Percentiles rank a stretch among this genome's conserved stretches.
Evolutionary conservation across 1,140 invertebrate species (phyloP).

Genomic region (Drosophila cardini): DNA sequence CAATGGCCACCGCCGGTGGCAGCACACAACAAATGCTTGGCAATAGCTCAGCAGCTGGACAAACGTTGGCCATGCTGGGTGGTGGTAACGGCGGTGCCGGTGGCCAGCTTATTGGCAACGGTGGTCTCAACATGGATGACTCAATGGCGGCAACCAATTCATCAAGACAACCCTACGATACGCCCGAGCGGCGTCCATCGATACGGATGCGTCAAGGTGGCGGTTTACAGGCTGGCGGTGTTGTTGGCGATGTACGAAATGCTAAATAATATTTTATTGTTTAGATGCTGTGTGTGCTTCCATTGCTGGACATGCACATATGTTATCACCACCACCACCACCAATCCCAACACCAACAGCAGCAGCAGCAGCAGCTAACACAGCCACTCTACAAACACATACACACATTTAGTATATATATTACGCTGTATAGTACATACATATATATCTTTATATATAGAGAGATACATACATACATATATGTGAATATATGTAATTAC

Average conservation of each 20-base stretch:
- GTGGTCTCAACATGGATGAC: slow-evolving; percentile 82
- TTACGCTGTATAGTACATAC: slow-evolving; percentile 63
- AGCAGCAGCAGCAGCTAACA: slow-evolving; percentile 29
- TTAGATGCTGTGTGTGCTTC: slow-evolving; percentile 55
- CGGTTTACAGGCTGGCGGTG: slow-evolving; percentile 61
- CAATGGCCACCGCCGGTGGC: slow-evolving; percentile 70
- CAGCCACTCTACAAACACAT: slow-evolving; percentile 41
- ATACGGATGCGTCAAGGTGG: slow-evolving; percentile 85
- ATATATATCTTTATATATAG: slow-evolving; percentile 24
- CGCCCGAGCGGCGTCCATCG: slow-evolving; percentile 85
- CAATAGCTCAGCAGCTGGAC: slow-evolving; percentile 62
- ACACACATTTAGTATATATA: slow-evolving; percentile 62
- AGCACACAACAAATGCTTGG: slow-evolving; percentile 68
- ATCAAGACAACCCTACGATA: slow-evolving; percentile 85
- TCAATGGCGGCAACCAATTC: slow-evolving; percentile 84
- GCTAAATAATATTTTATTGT: slow-evolving; percentile 85
- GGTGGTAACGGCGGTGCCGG: slow-evolving; percentile 57
- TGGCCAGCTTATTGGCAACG: slow-evolving; percentile 66
- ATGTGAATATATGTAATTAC: slow-evolving; percentile 28
- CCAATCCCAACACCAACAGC: too few species aligned
- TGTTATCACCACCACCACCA: too few species aligned
- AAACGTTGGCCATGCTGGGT: slow-evolving; percentile 66
- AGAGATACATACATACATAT: slow-evolving; percentile 59
- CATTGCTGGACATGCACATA: slow-evolving; percentile 42
- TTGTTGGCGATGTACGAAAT: slow-evolving; percentile 80